Evolutionary conservation across 2,888 invertebrate genomes (phyloP), one percentile per base, ranked within the genome.

Genomic region (Branchipolynoe longqiensis): DNA sequence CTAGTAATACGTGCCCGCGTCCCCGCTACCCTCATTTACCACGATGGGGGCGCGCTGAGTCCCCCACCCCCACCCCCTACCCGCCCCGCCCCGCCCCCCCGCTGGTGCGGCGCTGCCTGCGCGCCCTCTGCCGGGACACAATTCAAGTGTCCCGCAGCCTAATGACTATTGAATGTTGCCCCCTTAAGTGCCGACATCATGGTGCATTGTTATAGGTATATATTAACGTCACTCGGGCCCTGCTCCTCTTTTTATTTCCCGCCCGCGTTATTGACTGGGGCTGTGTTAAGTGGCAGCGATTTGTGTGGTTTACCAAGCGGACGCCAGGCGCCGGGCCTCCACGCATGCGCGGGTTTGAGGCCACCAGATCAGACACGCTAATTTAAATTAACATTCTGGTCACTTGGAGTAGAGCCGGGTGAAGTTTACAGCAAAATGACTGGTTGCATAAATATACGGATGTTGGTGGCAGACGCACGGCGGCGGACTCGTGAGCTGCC

Each of bases 201-300:
- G 78, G 78, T 54, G 28, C 54, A 78, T 78, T 78, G 78, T 78
- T n/a, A 18, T 6, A 22, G 48, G 48, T 41, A 48, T 78, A 78
- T 78, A 78, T 78, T 78, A 78, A 78, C 69, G 33, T 38, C 33
- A 25, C 69, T 14, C 12, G 69, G 69, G 69, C 18, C 18, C 18
- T 48, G 8, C 48, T 18, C 18, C 25, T 33, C 36, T 36, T 69
- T 69, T 38, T 48, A 12, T 48, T 48, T 18, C 18, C 48, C 48
- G 8, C 8, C 18, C n/a, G n/a, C n/a, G 18, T 48, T 48, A 48
- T 48, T 8, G 48, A 48, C n/a, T 62, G 54, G 54, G 48, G 78
- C 48, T 33, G 78, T 78, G 48, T 41, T 78, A 48, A 78, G 48
- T 78, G 28, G 48, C 48, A 1, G 0, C 18, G 78, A 28, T 25